Evolutionary conservation across 1,140 invertebrate species (phyloP).

Genomic region (Eupeodes corollae): DNA sequence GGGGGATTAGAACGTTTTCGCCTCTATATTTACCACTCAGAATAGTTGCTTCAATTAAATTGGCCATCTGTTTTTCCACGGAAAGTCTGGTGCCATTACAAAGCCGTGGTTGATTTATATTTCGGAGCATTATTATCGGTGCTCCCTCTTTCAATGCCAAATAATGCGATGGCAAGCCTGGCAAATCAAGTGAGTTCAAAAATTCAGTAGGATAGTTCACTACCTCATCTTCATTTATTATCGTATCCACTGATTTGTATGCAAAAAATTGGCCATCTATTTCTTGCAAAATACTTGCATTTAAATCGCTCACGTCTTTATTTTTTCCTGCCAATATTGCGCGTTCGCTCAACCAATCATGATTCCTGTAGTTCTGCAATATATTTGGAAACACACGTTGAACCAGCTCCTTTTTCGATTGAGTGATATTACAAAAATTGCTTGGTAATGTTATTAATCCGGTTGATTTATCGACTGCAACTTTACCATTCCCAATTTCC

Average conservation of each 20-base stretch:
- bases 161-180: constrained; percentile 34
- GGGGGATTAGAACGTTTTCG: constrained; percentile 36
- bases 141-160: constrained; percentile 35
- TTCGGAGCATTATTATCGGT: constrained; percentile 37
- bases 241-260: constrained; percentile 34
- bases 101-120: constrained; percentile 36
- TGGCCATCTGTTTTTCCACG: constrained; percentile 32
- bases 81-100: constrained; percentile 39
- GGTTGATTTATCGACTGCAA: background rate
- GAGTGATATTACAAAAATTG: too few relatives aligned
- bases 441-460: too few relatives aligned
- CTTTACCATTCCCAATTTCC: constrained; percentile 7
- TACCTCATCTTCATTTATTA: constrained; percentile 25
- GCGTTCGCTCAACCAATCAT: too few relatives aligned
- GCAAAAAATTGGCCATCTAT: constrained; percentile 20
- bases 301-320: constrained; percentile 27
- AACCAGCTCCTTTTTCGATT: too few relatives aligned
- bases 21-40: constrained; percentile 34
- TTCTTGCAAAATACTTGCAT: constrained; percentile 20
- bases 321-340: constrained; percentile 30
- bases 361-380: too few relatives aligned
- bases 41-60: constrained; percentile 38
- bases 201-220: constrained; percentile 37
- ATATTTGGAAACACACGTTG: too few relatives aligned
- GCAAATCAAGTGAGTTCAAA: constrained; percentile 34